A percentile compares a stretch with the other conserved stretches of the same genome.
Evolutionary conservation across 1,140 invertebrate genomes (phyloP).

Genomic region (Drosophila rufa): DNA sequence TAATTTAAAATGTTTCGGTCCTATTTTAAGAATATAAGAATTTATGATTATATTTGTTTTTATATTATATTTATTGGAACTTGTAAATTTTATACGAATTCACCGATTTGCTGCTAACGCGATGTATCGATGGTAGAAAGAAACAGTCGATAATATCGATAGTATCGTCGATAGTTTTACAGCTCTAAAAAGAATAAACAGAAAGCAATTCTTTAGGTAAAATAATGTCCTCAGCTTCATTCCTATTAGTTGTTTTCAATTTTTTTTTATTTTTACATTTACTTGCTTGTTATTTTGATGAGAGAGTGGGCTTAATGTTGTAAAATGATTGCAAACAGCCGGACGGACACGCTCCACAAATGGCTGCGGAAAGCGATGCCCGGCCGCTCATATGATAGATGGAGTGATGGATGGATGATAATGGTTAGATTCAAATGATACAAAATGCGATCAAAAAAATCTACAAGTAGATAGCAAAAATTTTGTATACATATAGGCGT

Average conservation of each 20-base stretch:
- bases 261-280: slow-evolving; percentile 78
- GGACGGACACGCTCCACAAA: slow-evolving; percentile 5
- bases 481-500: slow-evolving; percentile 39
- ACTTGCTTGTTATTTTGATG: slow-evolving; percentile 83
- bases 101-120: no score
- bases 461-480: slow-evolving; percentile 72
- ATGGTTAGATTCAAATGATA: slow-evolving; percentile 63
- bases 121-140: no score
- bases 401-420: slow-evolving; percentile 67
- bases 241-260: slow-evolving; percentile 49
- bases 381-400: slow-evolving; percentile 45
- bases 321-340: slow-evolving; percentile 53
- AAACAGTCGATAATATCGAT: no score
- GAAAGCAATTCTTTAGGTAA: neutral
- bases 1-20: no score
- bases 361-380: neutral
- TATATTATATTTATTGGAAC: no score
- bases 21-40: no score
- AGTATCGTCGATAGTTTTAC: no score
- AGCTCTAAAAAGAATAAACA: neutral
- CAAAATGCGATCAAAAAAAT: slow-evolving; percentile 61
- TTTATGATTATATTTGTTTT: no score
- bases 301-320: slow-evolving; percentile 57
- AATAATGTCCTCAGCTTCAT: neutral
- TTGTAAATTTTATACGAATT: no score